Evolutionary conservation across 2,113 vertebrate species (phyloP).

Genomic region (Megatriorchis doriae): DNA sequence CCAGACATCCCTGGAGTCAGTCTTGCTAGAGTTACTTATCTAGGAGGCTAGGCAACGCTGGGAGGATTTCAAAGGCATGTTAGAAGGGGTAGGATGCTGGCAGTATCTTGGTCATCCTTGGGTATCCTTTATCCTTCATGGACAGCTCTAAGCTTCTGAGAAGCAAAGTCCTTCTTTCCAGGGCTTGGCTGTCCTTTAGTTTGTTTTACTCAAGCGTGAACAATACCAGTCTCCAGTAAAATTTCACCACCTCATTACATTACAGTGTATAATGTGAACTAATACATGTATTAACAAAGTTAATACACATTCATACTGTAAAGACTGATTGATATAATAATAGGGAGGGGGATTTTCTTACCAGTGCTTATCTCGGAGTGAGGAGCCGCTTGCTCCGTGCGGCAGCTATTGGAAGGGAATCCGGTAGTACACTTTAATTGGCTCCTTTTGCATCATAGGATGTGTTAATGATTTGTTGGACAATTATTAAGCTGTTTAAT

Average conservation of each 20-base stretch:
- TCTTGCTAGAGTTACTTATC: not conserved
- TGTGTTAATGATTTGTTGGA: constrained; percentile 36
- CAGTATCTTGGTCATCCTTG: not conserved
- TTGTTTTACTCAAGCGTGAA: not conserved
- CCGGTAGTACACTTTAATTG: not conserved
- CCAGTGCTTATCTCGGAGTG: not conserved
- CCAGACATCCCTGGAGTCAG: not conserved
- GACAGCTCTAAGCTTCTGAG: not conserved
- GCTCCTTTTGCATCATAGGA: constrained; percentile 15
- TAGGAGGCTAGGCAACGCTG: not conserved
- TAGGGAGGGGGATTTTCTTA: not conserved
- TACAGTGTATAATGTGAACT: not conserved
- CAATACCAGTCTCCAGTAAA: not conserved
- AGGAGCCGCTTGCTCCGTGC: rapidly evolving
- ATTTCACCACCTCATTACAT: not conserved
- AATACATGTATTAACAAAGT: not conserved
- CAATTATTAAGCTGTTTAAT: constrained; percentile 26
- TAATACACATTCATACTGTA: not conserved
- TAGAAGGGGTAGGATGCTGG: not conserved
- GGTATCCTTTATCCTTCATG: not conserved
- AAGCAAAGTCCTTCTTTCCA: not conserved
- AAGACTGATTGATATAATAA: not conserved
- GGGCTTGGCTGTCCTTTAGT: not conserved
- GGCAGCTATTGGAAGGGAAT: not conserved
- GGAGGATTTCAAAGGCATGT: not conserved